Evolutionary conservation across 1,140 invertebrate species (phyloP).

Genomic region (Maniola jurtina): DNA sequence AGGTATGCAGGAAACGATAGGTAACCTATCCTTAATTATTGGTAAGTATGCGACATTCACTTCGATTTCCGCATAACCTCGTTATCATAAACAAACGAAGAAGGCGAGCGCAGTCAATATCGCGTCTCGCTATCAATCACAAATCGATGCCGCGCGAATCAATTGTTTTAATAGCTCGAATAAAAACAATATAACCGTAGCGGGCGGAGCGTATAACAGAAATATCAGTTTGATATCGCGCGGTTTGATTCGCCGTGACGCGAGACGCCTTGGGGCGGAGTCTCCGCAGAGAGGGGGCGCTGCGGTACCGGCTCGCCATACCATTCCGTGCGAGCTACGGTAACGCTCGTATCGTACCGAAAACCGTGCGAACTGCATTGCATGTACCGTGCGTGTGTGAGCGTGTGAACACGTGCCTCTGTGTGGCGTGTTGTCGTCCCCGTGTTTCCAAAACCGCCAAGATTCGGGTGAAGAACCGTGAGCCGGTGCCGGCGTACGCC

Average conservation of each 20-base stretch:
- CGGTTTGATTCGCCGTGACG: constrained; percentile 70
- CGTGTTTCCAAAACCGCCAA: constrained; percentile 81
- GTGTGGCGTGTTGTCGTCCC: constrained; percentile 48
- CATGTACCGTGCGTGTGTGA: constrained; percentile 56
- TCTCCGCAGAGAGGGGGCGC: constrained; percentile 49
- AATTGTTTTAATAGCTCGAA: constrained; percentile 69
- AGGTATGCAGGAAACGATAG: too few species aligned
- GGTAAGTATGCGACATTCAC: not conserved
- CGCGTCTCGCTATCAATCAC: constrained; percentile 17
- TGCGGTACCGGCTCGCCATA: constrained; percentile 41
- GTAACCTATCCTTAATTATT: too few species aligned
- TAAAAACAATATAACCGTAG: constrained; percentile 68
- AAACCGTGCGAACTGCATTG: constrained; percentile 25
- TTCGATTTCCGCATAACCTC: constrained; percentile 1
- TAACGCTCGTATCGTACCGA: constrained; percentile 39
- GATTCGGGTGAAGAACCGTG: constrained; percentile 95
- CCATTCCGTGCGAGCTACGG: constrained; percentile 51
- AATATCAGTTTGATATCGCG: constrained; percentile 74
- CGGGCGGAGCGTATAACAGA: constrained; percentile 67
- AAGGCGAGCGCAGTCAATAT: not conserved
- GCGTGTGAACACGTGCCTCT: constrained; percentile 50
- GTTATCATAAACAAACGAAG: not conserved
- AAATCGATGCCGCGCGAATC: constrained; percentile 45
- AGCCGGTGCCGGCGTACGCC: constrained; percentile 90
- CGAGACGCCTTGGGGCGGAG: constrained; percentile 70